Base-by-base conservation (phyloP, 2,888 invertebrate species). In the Myopa testacea region DNA sequence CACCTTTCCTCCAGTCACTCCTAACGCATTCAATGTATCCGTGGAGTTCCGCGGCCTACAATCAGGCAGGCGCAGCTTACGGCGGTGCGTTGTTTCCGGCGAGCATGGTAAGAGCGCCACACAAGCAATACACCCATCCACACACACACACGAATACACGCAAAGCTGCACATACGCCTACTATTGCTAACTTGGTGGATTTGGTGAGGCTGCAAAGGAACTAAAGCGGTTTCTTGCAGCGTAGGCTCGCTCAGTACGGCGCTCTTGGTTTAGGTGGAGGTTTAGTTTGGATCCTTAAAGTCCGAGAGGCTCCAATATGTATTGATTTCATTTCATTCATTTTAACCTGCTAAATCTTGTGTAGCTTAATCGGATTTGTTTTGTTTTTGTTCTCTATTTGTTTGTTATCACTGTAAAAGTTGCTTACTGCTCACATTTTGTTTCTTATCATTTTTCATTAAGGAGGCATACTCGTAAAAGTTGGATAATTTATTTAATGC, bases 31-130 rank as follows among this genome's bases (percentile, higher is more conserved):
- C 52, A 19, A 88, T 88, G 88, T 88, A 88, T 84, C 88, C 88
- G 81, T 88, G 88, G 88, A 88, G 85, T 82, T 88, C 88, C 69
- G 84, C 88, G 82, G 83, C 87, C 79, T 88, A 87, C 83, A 86
- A 85, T 78, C 83, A 85, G 83, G 82, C 83, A 77, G 79, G 81
- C 82, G 82, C 73, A 80, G 81, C 79, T 80, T 81, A 76, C 78
- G 76, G 74, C 77, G 50, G 69, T 38, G 52, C 76, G 0, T 55
- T 70, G 37, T 70, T 71, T 50, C 69, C 19, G 52, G 76, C 79
- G 69, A 79, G 78, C 79, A 83, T 79, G 84, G 84, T 84, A 84
- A 84, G 80, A 81, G 70, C 79, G 70, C 68, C 80, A 79, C 78
- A 65, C 16, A 34, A 34, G 65, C 14, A 14, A 14, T 16, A 65